Base-by-base conservation (phyloP, 2,888 invertebrate species). In the Torymus texanus region DNA sequence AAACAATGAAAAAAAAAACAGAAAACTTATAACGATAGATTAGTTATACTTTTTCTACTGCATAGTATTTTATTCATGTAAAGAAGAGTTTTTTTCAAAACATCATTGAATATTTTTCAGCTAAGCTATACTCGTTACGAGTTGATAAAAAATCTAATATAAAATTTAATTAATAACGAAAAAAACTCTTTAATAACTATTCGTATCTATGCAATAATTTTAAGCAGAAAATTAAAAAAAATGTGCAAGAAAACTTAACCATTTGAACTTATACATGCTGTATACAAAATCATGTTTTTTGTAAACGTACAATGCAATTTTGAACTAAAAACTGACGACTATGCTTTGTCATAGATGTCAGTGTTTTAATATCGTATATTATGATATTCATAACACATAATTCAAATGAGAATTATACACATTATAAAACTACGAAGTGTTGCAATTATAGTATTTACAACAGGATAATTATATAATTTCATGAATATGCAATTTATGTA, bases 391-490 rank as follows among this genome's bases (percentile, higher is more conserved):
- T 65, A 72, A 61, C 14, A 62, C 29, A 73, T 56, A 62, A 77
- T 68, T 56, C 53, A 67, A 68, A 62, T 29, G 8, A 62, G 16
- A 67, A 66, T 66, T 63, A 21, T 66, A 75, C 51, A 55, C 41
- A 65, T 58, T 63, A 65, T 75, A 66, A 50, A 59, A 75, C 59
- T 79, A 58, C 11, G 50, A 75, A 75, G 50, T 72, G 41, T 62
- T 76, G 66, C 51, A 68, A 72, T 76, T 67, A 65, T 68, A 70
- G 74, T 74, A 77, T 70, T 55, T 70, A 74, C 65, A 80, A 76
- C 41, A 50, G 21, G 58, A 51, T 72, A 66, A 55, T 68, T 29
- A 14, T 63, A 73, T 63, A 63, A 80, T 77, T 80, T 77, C 12
- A 72, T 58, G 29, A 67, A 21, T 68, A 68, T 62, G 58, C 21